phyloP scores from a whole-genome alignment of 1,140 invertebrate genomes.

The Anoplophora glabripennis region DNA sequence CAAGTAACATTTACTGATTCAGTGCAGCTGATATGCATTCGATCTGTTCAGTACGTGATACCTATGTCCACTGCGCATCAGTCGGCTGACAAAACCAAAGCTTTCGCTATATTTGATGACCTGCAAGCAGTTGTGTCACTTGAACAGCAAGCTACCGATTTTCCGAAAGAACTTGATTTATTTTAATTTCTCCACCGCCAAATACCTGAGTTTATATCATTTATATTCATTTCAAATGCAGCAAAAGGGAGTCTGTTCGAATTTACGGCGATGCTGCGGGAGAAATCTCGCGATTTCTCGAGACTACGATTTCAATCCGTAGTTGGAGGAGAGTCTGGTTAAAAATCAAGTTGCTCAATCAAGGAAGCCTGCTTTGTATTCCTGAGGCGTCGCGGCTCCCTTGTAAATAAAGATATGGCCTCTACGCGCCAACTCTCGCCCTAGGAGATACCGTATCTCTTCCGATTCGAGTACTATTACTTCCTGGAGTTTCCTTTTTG shows the following conservation, averaged over 20 bases:
- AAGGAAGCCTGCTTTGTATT: constrained; percentile 43
- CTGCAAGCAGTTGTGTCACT: no score
- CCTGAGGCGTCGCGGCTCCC: constrained; percentile 30
- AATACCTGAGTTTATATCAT: background rate
- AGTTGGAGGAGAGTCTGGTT: constrained; percentile 39
- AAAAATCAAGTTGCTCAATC: constrained; percentile 48
- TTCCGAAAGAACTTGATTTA: background rate
- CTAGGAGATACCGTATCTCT: background rate
- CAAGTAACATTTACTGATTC: no score
- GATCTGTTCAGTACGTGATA: no score
- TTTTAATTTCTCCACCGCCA: background rate
- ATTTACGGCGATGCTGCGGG: constrained; percentile 32
- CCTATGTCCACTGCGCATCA: no score
- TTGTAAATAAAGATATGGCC: constrained; percentile 48
- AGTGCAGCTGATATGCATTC: no score
- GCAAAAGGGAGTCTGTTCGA: constrained; percentile 12
- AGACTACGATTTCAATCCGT: constrained; percentile 41
- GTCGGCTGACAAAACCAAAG: no score
- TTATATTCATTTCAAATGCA: constrained; percentile 1
- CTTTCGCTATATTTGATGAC: no score
- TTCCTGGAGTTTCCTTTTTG: no score
- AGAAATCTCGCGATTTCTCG: constrained; percentile 36
- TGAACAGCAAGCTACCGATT: background rate
- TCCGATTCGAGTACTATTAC: no score
- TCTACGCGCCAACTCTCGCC: constrained; percentile 17